Evolutionary conservation across 2,797 vertebrate genomes (phyloP).

Genomic region (Notamacropus eugenii): DNA sequence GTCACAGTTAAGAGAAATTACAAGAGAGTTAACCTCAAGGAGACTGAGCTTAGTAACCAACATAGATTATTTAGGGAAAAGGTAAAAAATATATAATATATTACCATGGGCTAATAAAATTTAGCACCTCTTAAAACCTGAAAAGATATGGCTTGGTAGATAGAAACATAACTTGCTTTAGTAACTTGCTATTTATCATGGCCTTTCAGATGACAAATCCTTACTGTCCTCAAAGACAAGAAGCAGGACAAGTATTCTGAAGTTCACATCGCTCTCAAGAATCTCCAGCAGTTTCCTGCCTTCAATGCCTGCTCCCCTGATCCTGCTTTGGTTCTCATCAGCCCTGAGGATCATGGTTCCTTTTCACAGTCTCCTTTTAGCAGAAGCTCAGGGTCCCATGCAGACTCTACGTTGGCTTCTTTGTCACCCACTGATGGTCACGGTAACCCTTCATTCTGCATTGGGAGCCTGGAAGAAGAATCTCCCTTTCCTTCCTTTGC

Average conservation of each 20-base stretch:
- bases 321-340: conserved; percentile 77
- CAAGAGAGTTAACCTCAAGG: not conserved
- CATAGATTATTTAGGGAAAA: not conserved
- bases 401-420: conserved; percentile 89
- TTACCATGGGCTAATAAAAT: not conserved
- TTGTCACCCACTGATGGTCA: conserved; percentile 85
- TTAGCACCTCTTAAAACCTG: not conserved
- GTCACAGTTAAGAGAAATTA: not conserved
- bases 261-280: conserved; percentile 96
- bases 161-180: not conserved
- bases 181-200: not conserved
- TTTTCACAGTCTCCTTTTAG: conserved; percentile 87
- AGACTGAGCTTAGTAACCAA: not conserved
- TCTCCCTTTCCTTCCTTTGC: conserved; percentile 96
- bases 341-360: conserved; percentile 77
- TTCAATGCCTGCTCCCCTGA: conserved; percentile 86
- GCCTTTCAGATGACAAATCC: not conserved
- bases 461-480: conserved; percentile 94
- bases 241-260: conserved; percentile 86
- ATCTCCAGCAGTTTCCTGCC: conserved; percentile 97
- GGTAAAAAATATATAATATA: not conserved
- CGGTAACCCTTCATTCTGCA: conserved; percentile 82
- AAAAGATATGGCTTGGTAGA: not conserved
- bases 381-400: conserved; percentile 89
- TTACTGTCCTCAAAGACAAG: not conserved